Evolutionary conservation across 2,888 invertebrate species (phyloP).

Genomic region (Sthenelais limicola): DNA sequence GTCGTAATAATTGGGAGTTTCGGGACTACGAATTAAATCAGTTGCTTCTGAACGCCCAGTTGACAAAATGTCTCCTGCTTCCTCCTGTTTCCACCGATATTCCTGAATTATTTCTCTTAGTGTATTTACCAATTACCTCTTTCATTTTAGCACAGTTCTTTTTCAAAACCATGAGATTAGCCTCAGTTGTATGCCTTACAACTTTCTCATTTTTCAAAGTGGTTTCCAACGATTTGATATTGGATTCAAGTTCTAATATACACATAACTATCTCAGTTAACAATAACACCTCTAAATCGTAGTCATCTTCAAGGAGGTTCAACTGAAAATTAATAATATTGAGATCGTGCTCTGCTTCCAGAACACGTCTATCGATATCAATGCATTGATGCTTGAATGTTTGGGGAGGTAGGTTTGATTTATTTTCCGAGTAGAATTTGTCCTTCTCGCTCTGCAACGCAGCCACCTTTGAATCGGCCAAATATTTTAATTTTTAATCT

Average conservation of each 20-base stretch:
- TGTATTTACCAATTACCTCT: slow-evolving; percentile 46
- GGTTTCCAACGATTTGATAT: slow-evolving; percentile 54
- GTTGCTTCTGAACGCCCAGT: no score
- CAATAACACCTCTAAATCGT: slow-evolving; percentile 59
- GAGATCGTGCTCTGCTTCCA: slow-evolving; percentile 55
- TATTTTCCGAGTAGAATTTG: slow-evolving; percentile 39
- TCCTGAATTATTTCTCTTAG: background rate
- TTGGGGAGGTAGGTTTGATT: slow-evolving; percentile 39
- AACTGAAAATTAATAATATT: slow-evolving; percentile 60
- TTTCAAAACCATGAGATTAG: background rate
- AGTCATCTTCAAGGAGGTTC: slow-evolving; percentile 59
- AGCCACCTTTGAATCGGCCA: slow-evolving; percentile 49
- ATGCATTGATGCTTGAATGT: slow-evolving; percentile 41
- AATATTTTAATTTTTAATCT: slow-evolving; percentile 41
- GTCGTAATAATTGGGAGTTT: no score
- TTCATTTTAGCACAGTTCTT: slow-evolving; percentile 49
- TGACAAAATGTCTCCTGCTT: slow-evolving; percentile 13
- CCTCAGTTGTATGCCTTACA: slow-evolving; percentile 1
- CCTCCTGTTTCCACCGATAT: slow-evolving; percentile 22
- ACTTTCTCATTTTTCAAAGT: slow-evolving; percentile 50
- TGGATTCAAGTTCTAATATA: slow-evolving; percentile 55
- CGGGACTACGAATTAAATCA: no score
- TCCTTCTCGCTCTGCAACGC: slow-evolving; percentile 40
- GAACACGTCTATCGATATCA: slow-evolving; percentile 52
- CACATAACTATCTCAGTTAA: slow-evolving; percentile 64